Base-by-base conservation (phyloP, 1,140 invertebrate genomes). In the Acromyrmex heyeri region DNA sequence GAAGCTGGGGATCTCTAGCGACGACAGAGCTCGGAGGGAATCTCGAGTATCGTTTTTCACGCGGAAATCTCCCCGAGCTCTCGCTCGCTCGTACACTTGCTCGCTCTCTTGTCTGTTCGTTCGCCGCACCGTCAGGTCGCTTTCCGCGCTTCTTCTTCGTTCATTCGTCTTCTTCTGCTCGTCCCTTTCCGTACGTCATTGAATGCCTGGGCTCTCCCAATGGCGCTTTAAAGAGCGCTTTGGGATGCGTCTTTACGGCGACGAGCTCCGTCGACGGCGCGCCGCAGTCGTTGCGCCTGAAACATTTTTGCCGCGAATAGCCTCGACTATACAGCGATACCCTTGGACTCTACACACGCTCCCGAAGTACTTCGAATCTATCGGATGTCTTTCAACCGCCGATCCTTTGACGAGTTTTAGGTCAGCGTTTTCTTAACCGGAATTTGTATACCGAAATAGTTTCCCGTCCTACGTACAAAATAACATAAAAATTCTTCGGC, bases 31-130 rank as follows among this genome's bases (percentile, higher is more conserved):
- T 30, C 48, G 50, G 44, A 48, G 55, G 78, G 79, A 86, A 73
- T 86, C 77, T 65, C 38, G 34, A n/a, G 79, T 87, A 83, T 87
- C 86, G 86, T 87, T 87, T 87, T 87, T 87, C 79, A 87, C 65
- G 30, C 78, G 86, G 38, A 83, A 85, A 87, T 83, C 79, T 83
- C 77, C 53, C 86, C 69, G 62, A 73, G 55, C 69, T 55, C 16
- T 21, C 62, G 79, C 53, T 82, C 78, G 24, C 24, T 24, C 65
- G 72, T 21, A 12, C 70, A 38, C 65, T 24, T 21, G 79, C 53
- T 82, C 78, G 24, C 24, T 24, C 65, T 30, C 18, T 38, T 34
- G 64, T 6, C 34, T 44, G 65, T 24, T 27, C 78, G 34, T 67
- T 67, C 64, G 24, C 21, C 67, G 79, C 30, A 34, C 34, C 77